Evolutionary conservation across 2,113 vertebrate genomes (phyloP), one percentile per base, ranked within the genome.

Genomic region (Halcyon senegalensis): DNA sequence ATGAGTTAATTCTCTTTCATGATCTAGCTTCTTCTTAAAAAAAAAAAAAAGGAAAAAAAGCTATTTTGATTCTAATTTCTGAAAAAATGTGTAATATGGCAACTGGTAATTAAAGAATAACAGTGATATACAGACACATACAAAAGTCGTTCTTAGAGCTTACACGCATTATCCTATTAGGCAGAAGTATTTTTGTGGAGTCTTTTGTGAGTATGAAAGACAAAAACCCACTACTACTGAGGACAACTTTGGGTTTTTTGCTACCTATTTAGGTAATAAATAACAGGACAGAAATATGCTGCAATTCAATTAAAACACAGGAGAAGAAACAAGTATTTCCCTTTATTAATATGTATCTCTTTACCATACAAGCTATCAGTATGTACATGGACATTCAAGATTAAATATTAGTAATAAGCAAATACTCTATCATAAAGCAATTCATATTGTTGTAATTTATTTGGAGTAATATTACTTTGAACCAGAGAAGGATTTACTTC

Each of bases 311-410:
- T 98, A 98, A 99, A 98, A 98, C 98, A 98, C 97, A 99, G 96
- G 98, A 98, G 87, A 94, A 98, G 98, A 99, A 99, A 99, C 98
- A 99, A 99, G 98, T 99, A 99, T 99, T 99, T 99, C 98, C 98
- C 98, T 99, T 99, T 99, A 99, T 99, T 99, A 94, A 81, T 94
- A 89, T 90, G 51, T 14, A 93, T 92, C 98, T 92, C 46, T 97
- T 96, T 90, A 79, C 35, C 92, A 97, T 96, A 98, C 96, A 98
- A 83, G 19, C 78, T 96, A 94, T 85, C 27, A 85, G 51, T 92
- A 97, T 85, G 24, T 92, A 94, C 75, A 96, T 18, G 37, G 33
- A 94, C n/a, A 96, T 89, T 79, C 59, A 90, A 76, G 79, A 87
- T 91, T 50, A 94, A 92, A 77, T 92, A 96, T 87, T 84, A 97